These are phyloP conservation scores for Semnornis frantzii DNA, from an alignment of 2,113 vertebrate genomes.

Conservation along the genomic window DNA sequence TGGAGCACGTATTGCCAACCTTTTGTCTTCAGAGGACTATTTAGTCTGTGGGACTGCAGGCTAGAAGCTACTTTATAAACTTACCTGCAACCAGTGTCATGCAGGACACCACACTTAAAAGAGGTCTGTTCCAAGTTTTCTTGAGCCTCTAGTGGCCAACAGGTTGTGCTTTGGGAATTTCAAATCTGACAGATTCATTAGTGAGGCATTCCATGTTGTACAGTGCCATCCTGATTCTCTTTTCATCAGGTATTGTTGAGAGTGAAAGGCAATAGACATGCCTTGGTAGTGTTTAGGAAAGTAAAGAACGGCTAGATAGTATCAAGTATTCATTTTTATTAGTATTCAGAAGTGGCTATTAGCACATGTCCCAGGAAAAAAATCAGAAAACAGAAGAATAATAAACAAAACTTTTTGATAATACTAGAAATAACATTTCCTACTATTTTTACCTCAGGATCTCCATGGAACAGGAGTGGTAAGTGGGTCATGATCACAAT, in stretches of 20 bases:
- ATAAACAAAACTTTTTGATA: background rate
- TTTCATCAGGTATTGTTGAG: background rate
- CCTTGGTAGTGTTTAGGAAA: background rate
- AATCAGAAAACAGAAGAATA: background rate
- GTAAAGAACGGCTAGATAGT: background rate
- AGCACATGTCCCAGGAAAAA: background rate
- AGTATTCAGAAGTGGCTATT: background rate
- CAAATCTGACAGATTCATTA: background rate
- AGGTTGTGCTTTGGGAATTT: background rate
- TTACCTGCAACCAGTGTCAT: background rate
- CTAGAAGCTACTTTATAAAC: background rate
- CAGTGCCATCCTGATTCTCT: background rate
- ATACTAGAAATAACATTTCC: background rate
- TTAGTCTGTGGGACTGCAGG: background rate
- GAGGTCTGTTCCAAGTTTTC: background rate
- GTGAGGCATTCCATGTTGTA: background rate
- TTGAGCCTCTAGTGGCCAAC: background rate
- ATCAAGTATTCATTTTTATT: background rate
- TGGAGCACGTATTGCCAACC: background rate
- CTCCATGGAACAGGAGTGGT: background rate
- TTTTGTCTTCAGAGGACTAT: background rate
- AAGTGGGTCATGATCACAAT: fast-evolving
- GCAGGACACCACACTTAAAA: background rate
- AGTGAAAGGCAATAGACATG: background rate
- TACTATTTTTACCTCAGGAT: background rate